These are phyloP conservation scores for Graptemys geographica DNA, from an alignment of 2,797 vertebrate genomes.

Conservation along the genomic window DNA sequence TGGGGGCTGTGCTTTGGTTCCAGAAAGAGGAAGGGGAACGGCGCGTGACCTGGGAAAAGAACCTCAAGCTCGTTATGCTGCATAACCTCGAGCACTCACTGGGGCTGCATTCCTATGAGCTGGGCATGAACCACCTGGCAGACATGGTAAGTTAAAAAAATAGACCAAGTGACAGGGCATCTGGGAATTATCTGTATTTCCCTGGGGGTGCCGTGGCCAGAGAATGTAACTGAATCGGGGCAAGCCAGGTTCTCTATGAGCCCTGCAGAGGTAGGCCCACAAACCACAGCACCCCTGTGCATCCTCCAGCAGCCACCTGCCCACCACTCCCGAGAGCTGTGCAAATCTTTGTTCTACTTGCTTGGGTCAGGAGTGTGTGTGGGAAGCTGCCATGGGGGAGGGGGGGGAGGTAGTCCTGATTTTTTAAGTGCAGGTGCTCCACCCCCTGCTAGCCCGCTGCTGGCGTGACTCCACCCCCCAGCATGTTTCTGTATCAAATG, in stretches of 20 bases:
- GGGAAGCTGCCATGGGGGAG: neutral
- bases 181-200: neutral
- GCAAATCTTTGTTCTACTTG: neutral
- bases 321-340: neutral
- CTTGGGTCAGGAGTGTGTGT: too few relatives aligned
- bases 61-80: slow-evolving; percentile 84
- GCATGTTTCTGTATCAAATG: neutral
- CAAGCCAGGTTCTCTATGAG: neutral
- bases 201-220: too few relatives aligned
- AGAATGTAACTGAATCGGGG: too few relatives aligned
- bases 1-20: neutral
- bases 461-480: neutral
- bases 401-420: neutral
- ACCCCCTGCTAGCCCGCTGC: too few relatives aligned
- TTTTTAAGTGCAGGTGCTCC: neutral
- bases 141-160: slow-evolving; percentile 85
- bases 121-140: slow-evolving; percentile 91
- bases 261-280: too few relatives aligned
- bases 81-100: slow-evolving; percentile 94
- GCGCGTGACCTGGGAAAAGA: slow-evolving; percentile 90
- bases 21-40: slow-evolving; percentile 85
- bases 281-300: neutral
- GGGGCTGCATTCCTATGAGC: slow-evolving; percentile 89
- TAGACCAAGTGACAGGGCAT: neutral
- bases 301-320: neutral